Conservation (phyloP, 2,113 vertebrate species). For the Aptenodytes forsteri region DNA sequence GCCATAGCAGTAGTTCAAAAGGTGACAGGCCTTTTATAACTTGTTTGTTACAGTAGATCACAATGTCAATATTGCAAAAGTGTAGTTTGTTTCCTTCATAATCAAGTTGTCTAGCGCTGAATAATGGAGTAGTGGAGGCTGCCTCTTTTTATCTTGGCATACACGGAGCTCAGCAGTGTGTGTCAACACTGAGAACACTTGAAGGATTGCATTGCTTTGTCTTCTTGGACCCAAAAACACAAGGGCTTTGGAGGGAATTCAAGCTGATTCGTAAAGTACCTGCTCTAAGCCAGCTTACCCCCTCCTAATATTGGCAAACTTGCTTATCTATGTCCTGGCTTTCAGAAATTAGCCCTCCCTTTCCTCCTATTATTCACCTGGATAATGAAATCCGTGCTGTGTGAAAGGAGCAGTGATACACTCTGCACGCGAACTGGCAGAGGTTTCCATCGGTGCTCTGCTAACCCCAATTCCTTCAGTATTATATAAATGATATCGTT, state of each 20-base stretch:
- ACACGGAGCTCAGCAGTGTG: neutral
- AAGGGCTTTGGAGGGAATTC: conserved; percentile 15
- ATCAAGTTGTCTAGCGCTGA: conserved; percentile 48
- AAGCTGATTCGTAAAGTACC: neutral
- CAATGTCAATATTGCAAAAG: conserved; percentile 37
- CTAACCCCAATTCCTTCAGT: neutral
- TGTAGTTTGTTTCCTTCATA: conserved; percentile 19
- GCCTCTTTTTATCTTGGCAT: conserved; percentile 17
- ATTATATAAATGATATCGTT: neutral
- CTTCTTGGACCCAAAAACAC: conserved; percentile 8
- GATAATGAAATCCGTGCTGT: neutral
- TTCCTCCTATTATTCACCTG: conserved; percentile 60
- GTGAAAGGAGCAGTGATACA: neutral
- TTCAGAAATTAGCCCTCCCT: conserved; percentile 35
- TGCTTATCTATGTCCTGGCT: conserved; percentile 21
- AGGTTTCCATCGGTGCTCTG: neutral
- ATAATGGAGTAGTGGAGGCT: conserved; percentile 42
- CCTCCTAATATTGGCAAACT: neutral
- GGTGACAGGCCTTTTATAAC: neutral
- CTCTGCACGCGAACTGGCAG: neutral
- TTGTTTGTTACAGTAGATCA: neutral
- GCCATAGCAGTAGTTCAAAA: neutral
- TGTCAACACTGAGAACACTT: conserved; percentile 30
- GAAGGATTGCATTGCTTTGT: conserved; percentile 41
- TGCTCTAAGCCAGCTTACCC: neutral